Percentiles rank a stretch among this genome's conserved stretches.
Conservation (phyloP, 2,888 invertebrate genomes). For the Campoplex nolae region DNA sequence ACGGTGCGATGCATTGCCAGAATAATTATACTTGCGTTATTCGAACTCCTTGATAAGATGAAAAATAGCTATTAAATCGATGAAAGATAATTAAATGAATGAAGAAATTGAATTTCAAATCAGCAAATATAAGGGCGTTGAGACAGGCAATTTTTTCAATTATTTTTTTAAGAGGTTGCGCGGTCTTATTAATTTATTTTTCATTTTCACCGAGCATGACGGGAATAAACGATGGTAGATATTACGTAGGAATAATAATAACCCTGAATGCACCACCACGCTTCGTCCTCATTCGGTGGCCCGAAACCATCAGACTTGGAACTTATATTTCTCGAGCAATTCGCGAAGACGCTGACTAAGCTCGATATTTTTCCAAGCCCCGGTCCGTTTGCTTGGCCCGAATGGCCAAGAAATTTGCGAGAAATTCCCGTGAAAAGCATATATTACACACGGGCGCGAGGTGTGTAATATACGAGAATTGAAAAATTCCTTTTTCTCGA, state of each 20-base stretch:
- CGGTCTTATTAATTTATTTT: slow-evolving; percentile 7
- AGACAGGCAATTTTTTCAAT: not conserved
- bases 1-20: not conserved
- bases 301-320: slow-evolving; percentile 25
- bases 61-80: not conserved
- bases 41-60: too few species aligned
- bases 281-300: slow-evolving; percentile 8
- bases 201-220: slow-evolving; percentile 1
- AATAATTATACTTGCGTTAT: not conserved
- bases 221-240: slow-evolving; percentile 14
- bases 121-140: not conserved
- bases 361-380: slow-evolving; percentile 62
- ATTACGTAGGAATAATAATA: slow-evolving; percentile 19
- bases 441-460: slow-evolving; percentile 59
- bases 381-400: slow-evolving; percentile 50
- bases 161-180: not conserved
- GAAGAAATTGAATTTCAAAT: not conserved
- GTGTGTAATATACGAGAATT: slow-evolving; percentile 52
- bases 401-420: slow-evolving; percentile 55
- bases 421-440: slow-evolving; percentile 54
- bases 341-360: slow-evolving; percentile 63
- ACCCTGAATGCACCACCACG: slow-evolving; percentile 12
- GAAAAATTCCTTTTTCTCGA: slow-evolving; percentile 56
- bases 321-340: slow-evolving; percentile 43
- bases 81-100: not conserved